Base-by-base conservation (phyloP, 2,797 vertebrate genomes). In the Nothura maculosa region DNA sequence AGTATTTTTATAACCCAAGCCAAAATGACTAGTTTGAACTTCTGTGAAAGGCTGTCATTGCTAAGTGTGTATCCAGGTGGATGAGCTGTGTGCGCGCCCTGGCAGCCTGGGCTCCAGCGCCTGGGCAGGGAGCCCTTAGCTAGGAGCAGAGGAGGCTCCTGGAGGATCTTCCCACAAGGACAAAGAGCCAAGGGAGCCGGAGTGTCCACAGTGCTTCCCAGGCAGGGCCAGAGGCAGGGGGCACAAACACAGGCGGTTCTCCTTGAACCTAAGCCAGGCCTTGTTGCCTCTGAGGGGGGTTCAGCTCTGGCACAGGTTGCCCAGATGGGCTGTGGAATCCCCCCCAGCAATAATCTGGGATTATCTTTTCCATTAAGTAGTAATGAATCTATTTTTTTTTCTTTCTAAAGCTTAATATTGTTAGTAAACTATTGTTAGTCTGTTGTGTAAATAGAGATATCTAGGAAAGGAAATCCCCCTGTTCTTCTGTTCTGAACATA, bases 341-440 rank as follows among this genome's bases (percentile, higher is more conserved):
- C 67, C 48, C 15, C 68, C 12, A 32, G 72, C 58, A 89, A 36
- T 89, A 94, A 87, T 87, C 45, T 54, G 75, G 60, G 77, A 85
- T 95, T 91, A 80, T 93, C 54, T 93, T 87, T 94, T 83, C 62
- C 92, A n/a, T 87, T 47, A 55, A 90, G 11, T 42, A 90, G 25
- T 0, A 0, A 54, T 66, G 40, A n/a, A 87, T 82, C 64, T 74
- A 27, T 61, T 82, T 81, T 90, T 95, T 40, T 58, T 74, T 14
- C 48, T 50, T 50, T 25, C 21, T 57, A 72, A 90, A 64, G 40
- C 16, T 32, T 89, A 30, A 58, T 87, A 62, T 66, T 34, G 6
- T 58, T 6, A 3, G 38, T 27, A 91, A 76, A 21, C 40, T 40
- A 40, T 40, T 40, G 40, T 40, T 40, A 40, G 40, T 7, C 36